These are phyloP conservation scores for Quadroppia sp. DNA, from an alignment of 2,888 invertebrate species.

Conservation along the genomic window DNA sequence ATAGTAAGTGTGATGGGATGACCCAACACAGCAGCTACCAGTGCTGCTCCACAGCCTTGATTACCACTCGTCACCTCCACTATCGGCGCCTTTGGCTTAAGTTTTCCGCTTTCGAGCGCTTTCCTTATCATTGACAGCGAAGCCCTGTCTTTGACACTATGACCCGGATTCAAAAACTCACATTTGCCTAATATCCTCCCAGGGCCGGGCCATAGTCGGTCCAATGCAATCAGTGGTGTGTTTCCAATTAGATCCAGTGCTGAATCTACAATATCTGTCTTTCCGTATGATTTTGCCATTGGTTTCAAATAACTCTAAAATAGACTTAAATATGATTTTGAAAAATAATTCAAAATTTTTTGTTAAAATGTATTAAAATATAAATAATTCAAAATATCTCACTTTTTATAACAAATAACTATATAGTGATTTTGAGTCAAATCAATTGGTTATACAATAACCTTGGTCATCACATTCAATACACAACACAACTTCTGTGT, in stretches of 20 bases:
- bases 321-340: neutral
- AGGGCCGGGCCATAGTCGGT: constrained; percentile 44
- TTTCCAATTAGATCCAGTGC: constrained; percentile 43
- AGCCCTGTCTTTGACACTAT: constrained; percentile 51
- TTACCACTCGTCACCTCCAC: constrained; percentile 48
- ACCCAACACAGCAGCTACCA: constrained; percentile 50
- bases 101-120: constrained; percentile 40
- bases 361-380: too few species aligned
- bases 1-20: constrained; percentile 51
- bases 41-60: constrained; percentile 52
- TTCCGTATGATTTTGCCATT: constrained; percentile 22
- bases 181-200: constrained; percentile 48
- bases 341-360: too few species aligned
- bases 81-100: constrained; percentile 37
- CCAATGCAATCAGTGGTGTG: constrained; percentile 43
- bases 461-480: too few species aligned
- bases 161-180: constrained; percentile 51
- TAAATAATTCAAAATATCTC: too few species aligned
- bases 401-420: too few species aligned
- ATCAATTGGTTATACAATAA: too few species aligned
- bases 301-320: neutral
- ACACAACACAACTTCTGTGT: too few species aligned
- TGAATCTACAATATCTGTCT: constrained; percentile 40
- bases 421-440: too few species aligned
- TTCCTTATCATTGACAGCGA: constrained; percentile 50